Conservation (phyloP, 1,140 invertebrate genomes). For the Asobara japonica region DNA sequence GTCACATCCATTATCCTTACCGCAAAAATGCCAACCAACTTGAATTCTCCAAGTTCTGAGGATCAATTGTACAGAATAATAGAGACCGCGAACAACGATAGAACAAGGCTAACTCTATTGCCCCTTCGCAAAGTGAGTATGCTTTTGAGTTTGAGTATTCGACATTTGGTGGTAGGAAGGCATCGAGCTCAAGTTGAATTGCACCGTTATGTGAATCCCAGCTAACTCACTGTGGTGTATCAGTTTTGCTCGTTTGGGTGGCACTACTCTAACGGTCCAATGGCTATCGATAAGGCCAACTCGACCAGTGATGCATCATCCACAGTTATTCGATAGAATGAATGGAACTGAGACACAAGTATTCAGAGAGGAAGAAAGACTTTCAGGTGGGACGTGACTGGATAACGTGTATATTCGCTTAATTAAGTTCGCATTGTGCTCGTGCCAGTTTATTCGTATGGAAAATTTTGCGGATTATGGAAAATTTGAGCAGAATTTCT, state of each 20-base stretch:
- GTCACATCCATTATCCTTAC: too few relatives aligned
- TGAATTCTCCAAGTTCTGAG: too few relatives aligned
- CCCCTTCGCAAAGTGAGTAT: conserved; percentile 12
- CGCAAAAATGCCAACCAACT: too few relatives aligned
- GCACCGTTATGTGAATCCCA: conserved; percentile 36
- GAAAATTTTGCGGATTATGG: too few relatives aligned
- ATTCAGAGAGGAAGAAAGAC: not conserved
- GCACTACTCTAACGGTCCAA: not conserved
- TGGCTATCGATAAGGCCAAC: conserved; percentile 5
- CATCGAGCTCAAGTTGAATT: conserved; percentile 43
- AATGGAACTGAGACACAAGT: not conserved
- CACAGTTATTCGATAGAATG: not conserved
- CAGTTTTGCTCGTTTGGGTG: conserved; percentile 4
- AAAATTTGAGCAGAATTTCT: too few relatives aligned
- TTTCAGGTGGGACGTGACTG: not conserved
- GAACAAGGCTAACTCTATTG: conserved; percentile 5
- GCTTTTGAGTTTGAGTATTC: not conserved
- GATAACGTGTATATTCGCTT: conserved; percentile 43
- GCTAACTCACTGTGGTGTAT: not conserved
- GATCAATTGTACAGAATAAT: conserved; percentile 20
- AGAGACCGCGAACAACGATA: not conserved
- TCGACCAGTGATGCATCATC: not conserved
- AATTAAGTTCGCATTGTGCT: conserved; percentile 58
- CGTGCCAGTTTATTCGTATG: too few relatives aligned
- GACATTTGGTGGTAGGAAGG: not conserved